A percentile compares a stretch with the other conserved stretches of the same genome.
These are phyloP conservation scores for Chymomyza fuscimana DNA, from an alignment of 2,888 invertebrate species.

Conservation along the genomic window DNA sequence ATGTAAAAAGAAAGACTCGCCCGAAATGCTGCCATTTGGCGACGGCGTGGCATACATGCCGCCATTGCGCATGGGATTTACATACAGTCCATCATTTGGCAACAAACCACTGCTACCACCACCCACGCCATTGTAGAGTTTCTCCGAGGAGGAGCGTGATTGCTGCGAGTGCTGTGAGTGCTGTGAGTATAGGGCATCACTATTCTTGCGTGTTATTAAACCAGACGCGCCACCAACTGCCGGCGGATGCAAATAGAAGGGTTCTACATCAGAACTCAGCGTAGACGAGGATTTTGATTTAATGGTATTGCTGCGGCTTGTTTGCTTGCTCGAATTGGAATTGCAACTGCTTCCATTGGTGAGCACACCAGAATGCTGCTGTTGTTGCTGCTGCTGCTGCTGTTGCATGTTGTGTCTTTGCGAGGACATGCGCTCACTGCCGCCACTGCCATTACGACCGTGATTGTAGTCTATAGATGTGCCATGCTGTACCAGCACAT, in stretches of 20 bases:
- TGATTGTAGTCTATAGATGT: slow-evolving; percentile 83
- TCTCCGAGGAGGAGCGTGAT: slow-evolving; percentile 77
- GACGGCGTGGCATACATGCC: slow-evolving; percentile 81
- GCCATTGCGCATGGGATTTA: slow-evolving; percentile 87
- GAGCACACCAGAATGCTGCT: slow-evolving; percentile 30
- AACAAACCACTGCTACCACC: slow-evolving; percentile 41
- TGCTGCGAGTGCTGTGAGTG: slow-evolving; percentile 63
- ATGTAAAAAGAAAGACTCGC: slow-evolving; percentile 92
- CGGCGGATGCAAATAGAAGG: slow-evolving; percentile 89
- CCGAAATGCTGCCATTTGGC: slow-evolving; percentile 82
- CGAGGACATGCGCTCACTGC: slow-evolving; percentile 76
- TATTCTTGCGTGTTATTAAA: slow-evolving; percentile 69
- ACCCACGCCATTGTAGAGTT: slow-evolving; percentile 68
- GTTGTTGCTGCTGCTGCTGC: slow-evolving; percentile 43
- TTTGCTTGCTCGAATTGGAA: slow-evolving; percentile 76
- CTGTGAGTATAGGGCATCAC: slow-evolving; percentile 74
- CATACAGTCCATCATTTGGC: slow-evolving; percentile 87
- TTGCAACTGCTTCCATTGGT: slow-evolving; percentile 67
- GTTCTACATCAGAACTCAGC: slow-evolving; percentile 81
- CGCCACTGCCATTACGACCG: slow-evolving; percentile 29
- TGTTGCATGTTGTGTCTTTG: slow-evolving; percentile 66
- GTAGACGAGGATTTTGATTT: slow-evolving; percentile 80
- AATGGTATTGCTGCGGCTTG: slow-evolving; percentile 79
- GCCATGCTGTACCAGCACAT: slow-evolving; percentile 89
- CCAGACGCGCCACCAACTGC: slow-evolving; percentile 43